A percentile compares a stretch with the other conserved stretches of the same genome.
phyloP scores from a whole-genome alignment of 2,113 vertebrate genomes.

The Periophthalmus modestus region DNA sequence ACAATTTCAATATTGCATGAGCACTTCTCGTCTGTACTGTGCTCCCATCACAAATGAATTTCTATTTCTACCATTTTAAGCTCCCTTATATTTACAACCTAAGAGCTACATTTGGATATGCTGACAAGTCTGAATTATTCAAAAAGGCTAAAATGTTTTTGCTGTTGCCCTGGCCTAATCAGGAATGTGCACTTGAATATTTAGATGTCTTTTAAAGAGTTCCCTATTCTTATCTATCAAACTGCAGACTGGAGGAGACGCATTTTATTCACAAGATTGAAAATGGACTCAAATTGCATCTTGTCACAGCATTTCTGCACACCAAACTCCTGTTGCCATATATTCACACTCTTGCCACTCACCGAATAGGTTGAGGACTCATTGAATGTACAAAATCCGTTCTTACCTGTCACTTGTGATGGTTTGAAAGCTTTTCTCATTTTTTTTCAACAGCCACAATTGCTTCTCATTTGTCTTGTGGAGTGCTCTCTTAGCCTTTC shows the following conservation, averaged over 20 bases:
- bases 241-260: background rate
- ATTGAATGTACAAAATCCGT: slow-evolving; percentile 46
- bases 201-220: background rate
- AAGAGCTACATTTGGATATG: background rate
- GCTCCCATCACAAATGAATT: background rate
- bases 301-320: slow-evolving; percentile 7
- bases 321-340: slow-evolving; percentile 28
- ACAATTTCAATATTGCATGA: background rate
- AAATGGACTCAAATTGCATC: slow-evolving; percentile 4
- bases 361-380: slow-evolving; percentile 21
- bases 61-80: background rate
- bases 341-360: slow-evolving; percentile 40
- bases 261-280: background rate
- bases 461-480: slow-evolving; percentile 60
- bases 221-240: background rate
- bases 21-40: background rate
- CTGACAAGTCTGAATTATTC: background rate
- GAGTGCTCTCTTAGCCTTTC: slow-evolving; percentile 44
- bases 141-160: slow-evolving; percentile 4
- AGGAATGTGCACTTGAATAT: background rate
- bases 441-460: slow-evolving; percentile 54
- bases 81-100: background rate
- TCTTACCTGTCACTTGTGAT: slow-evolving; percentile 66
- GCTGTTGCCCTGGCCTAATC: background rate
- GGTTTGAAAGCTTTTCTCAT: slow-evolving; percentile 60